These are phyloP conservation scores for Ephialtes manifestator DNA, from an alignment of 2,888 invertebrate species.

Conservation along the genomic window DNA sequence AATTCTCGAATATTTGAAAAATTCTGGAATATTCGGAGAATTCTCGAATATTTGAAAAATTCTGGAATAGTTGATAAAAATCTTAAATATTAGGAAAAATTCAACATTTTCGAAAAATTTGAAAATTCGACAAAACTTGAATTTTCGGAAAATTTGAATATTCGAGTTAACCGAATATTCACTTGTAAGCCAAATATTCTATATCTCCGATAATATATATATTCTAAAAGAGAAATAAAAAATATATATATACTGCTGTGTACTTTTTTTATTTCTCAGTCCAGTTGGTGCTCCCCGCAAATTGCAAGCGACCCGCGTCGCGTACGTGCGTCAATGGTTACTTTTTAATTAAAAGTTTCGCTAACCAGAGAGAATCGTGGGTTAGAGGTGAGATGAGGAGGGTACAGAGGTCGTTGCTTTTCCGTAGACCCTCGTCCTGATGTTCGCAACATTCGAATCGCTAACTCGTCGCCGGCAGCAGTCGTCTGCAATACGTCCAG, in stretches of 20 bases:
- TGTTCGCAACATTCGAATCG: constrained; percentile 45
- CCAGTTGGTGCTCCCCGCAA: constrained; percentile 1
- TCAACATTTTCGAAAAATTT: no score
- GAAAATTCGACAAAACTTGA: no score
- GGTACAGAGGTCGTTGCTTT: constrained; percentile 36
- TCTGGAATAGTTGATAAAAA: no score
- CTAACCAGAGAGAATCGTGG: constrained; percentile 61
- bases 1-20: no score
- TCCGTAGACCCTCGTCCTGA: constrained; percentile 31
- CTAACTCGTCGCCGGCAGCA: constrained; percentile 20
- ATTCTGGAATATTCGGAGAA: no score
- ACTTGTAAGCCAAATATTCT: no score
- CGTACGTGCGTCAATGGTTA: constrained; percentile 73
- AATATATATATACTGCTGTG: neutral
- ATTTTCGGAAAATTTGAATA: no score
- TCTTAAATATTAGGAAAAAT: no score
- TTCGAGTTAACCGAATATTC: no score
- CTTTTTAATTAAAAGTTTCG: constrained; percentile 80
- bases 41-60: no score
- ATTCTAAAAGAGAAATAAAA: neutral
- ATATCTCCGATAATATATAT: neutral
- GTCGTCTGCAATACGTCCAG: constrained; percentile 4
- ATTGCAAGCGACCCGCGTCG: constrained; percentile 53
- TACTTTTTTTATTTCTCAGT: neutral
- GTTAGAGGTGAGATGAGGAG: neutral